A percentile compares a stretch with the other conserved stretches of the same genome.
Evolutionary conservation across 2,797 vertebrate species (phyloP).

Genomic region (Hypotaenidia okinawae): DNA sequence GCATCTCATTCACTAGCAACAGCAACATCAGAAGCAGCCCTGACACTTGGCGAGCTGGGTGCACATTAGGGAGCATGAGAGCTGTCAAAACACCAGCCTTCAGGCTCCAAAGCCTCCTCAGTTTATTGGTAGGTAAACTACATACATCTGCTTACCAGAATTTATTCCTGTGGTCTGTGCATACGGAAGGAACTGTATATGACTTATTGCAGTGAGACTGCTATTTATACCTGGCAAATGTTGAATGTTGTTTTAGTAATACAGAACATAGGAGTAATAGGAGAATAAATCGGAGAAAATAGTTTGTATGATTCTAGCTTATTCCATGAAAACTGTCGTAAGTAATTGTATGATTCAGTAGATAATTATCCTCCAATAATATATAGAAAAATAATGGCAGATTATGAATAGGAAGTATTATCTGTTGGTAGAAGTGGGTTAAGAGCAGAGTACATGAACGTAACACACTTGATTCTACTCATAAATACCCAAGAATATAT

Average conservation of each 20-base stretch:
- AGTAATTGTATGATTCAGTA: neutral
- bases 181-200: neutral
- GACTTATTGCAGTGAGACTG: neutral
- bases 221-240: neutral
- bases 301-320: neutral
- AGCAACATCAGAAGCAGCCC: slow-evolving; percentile 44
- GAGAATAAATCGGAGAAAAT: neutral
- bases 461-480: neutral
- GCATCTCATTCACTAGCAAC: neutral
- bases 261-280: neutral
- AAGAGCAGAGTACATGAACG: neutral
- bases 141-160: neutral
- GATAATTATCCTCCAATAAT: neutral
- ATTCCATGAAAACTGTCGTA: neutral
- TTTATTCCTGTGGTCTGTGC: neutral
- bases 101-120: slow-evolving; percentile 32
- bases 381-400: neutral
- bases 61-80: slow-evolving; percentile 6
- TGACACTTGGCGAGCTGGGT: slow-evolving; percentile 1
- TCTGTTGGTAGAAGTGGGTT: neutral
- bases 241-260: neutral
- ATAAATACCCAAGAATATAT: neutral
- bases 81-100: slow-evolving; percentile 11
- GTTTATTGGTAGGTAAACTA: slow-evolving; percentile 65
- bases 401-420: neutral